Conservation (phyloP, 92 coral and sea anemone species). For the Porites lobata region DNA sequence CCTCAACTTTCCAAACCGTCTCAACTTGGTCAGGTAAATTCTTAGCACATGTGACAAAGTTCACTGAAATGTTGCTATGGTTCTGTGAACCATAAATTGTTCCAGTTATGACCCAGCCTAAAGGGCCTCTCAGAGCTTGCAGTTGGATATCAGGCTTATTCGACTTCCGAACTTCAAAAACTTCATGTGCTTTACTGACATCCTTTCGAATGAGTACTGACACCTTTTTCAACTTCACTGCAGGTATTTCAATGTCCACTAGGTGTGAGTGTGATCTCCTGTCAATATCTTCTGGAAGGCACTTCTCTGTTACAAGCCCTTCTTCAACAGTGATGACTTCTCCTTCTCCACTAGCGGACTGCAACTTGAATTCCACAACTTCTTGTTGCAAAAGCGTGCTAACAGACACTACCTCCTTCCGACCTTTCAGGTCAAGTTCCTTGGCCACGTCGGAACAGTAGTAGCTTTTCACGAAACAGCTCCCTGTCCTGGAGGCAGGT, state of each 20-base stretch:
- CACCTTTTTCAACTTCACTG: conserved; percentile 54
- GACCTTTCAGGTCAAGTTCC: conserved; percentile 39
- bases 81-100: background rate
- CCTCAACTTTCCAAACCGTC: conserved; percentile 40
- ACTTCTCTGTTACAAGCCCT: conserved; percentile 55
- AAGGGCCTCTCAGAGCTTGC: conserved; percentile 55
- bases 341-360: conserved; percentile 56
- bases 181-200: conserved; percentile 62
- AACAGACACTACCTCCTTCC: conserved; percentile 33
- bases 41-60: conserved; percentile 47
- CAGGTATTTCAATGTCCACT: conserved; percentile 49
- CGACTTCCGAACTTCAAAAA: conserved; percentile 53
- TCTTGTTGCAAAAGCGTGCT: conserved; percentile 46
- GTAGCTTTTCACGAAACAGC: too few species aligned
- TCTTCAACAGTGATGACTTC: conserved; percentile 62
- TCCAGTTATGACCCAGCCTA: conserved; percentile 66
- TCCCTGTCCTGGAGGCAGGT: too few species aligned
- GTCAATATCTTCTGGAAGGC: conserved; percentile 55
- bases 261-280: conserved; percentile 40
- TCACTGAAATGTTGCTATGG: conserved; percentile 19
- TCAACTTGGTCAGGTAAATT: conserved; percentile 49
- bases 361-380: conserved; percentile 49
- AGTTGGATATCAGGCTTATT: conserved; percentile 27
- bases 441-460: conserved; percentile 40
- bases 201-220: conserved; percentile 70